Conservation (phyloP, 2,888 invertebrate genomes). For the Lypha dubia region DNA sequence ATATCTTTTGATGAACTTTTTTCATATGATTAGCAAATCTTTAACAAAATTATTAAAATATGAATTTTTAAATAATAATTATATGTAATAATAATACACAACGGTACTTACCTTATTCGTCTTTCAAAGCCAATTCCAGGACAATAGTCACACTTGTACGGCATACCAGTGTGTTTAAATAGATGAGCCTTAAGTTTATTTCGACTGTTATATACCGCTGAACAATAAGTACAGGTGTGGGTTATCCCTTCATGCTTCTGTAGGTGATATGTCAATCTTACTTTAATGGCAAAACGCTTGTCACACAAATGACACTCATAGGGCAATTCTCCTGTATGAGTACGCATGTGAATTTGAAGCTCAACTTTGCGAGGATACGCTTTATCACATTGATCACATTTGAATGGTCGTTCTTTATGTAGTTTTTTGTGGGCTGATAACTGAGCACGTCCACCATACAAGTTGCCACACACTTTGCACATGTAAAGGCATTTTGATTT, state of each 20-base stretch:
- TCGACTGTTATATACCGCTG: constrained; percentile 73
- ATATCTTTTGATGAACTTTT: constrained; percentile 61
- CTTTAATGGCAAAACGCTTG: constrained; percentile 75
- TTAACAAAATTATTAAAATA: constrained; percentile 22
- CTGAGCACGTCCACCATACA: constrained; percentile 73
- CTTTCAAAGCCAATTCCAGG: constrained; percentile 72
- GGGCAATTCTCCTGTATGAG: constrained; percentile 76
- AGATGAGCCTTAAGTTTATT: constrained; percentile 74
- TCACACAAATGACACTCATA: constrained; percentile 75
- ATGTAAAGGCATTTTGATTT: constrained; percentile 48
- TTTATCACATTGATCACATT: constrained; percentile 74
- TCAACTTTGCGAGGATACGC: constrained; percentile 74
- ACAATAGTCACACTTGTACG: constrained; percentile 74
- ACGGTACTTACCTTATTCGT: constrained; percentile 72
- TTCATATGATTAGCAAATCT: constrained; percentile 74
- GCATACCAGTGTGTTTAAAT: constrained; percentile 76
- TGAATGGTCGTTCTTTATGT: constrained; percentile 73
- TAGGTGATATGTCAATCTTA: constrained; percentile 75
- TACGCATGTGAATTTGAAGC: constrained; percentile 75
- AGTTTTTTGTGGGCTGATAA: constrained; percentile 74
- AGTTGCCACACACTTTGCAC: constrained; percentile 72
- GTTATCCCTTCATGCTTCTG: constrained; percentile 75
- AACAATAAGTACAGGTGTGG: constrained; percentile 73
- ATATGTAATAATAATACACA: not conserved
- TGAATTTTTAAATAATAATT: constrained; percentile 2